Evolutionary conservation across 2,888 invertebrate species (phyloP), one percentile per base, ranked within the genome.

Genomic region (Aporophyla nigra): DNA sequence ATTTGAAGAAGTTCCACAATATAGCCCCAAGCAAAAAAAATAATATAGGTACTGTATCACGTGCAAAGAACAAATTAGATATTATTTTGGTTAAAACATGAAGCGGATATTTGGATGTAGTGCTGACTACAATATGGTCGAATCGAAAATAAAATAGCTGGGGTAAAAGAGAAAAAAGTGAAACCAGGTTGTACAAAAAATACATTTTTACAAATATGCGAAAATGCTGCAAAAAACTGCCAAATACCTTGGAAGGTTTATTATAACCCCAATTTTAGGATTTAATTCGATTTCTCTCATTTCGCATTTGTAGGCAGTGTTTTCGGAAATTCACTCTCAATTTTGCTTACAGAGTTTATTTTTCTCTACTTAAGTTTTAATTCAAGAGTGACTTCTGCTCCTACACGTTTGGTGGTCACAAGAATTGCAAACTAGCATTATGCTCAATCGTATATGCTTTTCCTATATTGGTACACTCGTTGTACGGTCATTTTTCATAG

Each of bases 341-440:
- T 43, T 43, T 24, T 43, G 6, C 1, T 10, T 43, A 4, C n/a
- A 14, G 19, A 49, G 1, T 46, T 16, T 5, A 0, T 16, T 51
- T 33, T 14, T 27, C 2, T 51, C 27, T 51, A 14, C 10, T 51
- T 27, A n/a, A 27, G 6, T 4, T 21, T 65, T 65, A 21, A 33
- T n/a, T n/a, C 21, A 27, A 27, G 43, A 46, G 16, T 2, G 5
- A n/a, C 49, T 71, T 78, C 68, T 78, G 61, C 19, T 24, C 6
- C 12, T 14, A 43, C 6, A 46, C 61, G 10, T 53, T n/a, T 9
- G 3, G 14, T 59, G 51, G 54, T 21, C 10, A 19, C 49, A 61
- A 66, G 67, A 73, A 69, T 74, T 86, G 86, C 86, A 78, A 69
- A 74, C 68, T 27, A 78, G 71, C 63, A 86, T 86, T 78, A 86